Percentiles rank a stretch among this genome's conserved stretches.
Evolutionary conservation across 2,888 invertebrate genomes (phyloP).

Genomic region (Miltochrista miniata): DNA sequence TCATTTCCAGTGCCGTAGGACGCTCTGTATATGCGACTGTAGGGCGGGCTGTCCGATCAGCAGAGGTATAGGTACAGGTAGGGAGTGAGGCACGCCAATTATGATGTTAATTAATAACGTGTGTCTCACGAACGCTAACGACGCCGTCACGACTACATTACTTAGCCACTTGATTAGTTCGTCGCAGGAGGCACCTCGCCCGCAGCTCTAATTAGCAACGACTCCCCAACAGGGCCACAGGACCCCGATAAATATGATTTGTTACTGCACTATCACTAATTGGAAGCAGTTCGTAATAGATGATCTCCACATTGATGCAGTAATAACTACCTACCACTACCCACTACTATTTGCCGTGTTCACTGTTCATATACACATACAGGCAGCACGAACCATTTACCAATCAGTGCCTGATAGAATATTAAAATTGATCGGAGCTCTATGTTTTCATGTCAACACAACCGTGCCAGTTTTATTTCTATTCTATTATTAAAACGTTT

Average conservation of each 20-base stretch:
- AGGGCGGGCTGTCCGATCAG: constrained; percentile 15
- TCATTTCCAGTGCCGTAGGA: no score
- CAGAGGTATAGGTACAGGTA: constrained; percentile 25
- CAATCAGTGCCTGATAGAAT: constrained; percentile 64
- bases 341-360: constrained; percentile 19
- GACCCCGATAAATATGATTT: constrained; percentile 73
- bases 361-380: constrained; percentile 19
- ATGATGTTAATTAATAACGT: constrained; percentile 82
- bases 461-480: constrained; percentile 68
- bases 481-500: constrained; percentile 81
- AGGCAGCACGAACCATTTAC: constrained; percentile 42
- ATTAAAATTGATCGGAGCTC: constrained; percentile 54
- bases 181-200: constrained; percentile 68
- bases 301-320: constrained; percentile 54
- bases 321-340: constrained; percentile 40
- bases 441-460: constrained; percentile 62
- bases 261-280: constrained; percentile 77
- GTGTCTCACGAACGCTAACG: constrained; percentile 79
- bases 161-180: constrained; percentile 82
- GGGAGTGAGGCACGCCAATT: constrained; percentile 54
- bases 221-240: constrained; percentile 58
- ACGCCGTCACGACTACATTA: constrained; percentile 81
- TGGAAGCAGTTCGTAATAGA: constrained; percentile 72
- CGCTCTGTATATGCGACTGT: no score
- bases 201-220: constrained; percentile 76